phyloP scores from a whole-genome alignment of 2,888 invertebrate genomes.

The Mythimna pallens region DNA sequence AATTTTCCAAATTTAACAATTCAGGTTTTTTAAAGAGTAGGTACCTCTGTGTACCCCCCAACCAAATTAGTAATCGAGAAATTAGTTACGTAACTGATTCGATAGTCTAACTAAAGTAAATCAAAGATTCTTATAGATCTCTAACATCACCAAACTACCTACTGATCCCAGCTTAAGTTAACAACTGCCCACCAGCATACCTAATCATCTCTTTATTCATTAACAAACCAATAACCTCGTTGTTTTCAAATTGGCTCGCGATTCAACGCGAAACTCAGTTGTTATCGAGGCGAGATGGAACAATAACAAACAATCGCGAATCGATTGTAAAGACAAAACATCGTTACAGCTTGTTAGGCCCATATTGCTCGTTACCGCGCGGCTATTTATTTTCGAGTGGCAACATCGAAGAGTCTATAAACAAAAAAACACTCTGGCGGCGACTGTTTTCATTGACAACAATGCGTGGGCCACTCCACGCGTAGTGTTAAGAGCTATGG shows the following conservation, averaged over 20 bases:
- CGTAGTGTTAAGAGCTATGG: constrained; percentile 86
- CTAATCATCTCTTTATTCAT: constrained; percentile 38
- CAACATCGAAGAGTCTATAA: constrained; percentile 89
- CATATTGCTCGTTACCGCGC: constrained; percentile 87
- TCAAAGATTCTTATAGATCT: neutral
- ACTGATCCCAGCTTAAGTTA: neutral
- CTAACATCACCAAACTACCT: neutral
- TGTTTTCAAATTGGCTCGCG: constrained; percentile 63
- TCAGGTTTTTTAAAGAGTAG: neutral
- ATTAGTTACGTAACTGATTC: neutral
- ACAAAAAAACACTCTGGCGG: constrained; percentile 89
- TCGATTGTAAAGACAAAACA: constrained; percentile 85
- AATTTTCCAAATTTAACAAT: neutral
- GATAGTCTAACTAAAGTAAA: neutral
- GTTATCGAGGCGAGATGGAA: constrained; percentile 73
- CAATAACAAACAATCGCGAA: constrained; percentile 80
- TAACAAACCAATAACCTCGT: constrained; percentile 61
- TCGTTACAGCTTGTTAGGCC: constrained; percentile 87
- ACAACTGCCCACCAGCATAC: constrained; percentile 18
- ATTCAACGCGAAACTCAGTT: constrained; percentile 70
- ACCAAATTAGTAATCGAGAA: too few species aligned
- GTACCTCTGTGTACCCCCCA: too few species aligned
- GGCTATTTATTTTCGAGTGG: constrained; percentile 89
- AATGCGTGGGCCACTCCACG: constrained; percentile 81
- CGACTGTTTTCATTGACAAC: constrained; percentile 90